Percentiles rank a stretch among this genome's conserved stretches.
Conservation (phyloP, 2,113 vertebrate genomes). For the Myiopsitta monachus region DNA sequence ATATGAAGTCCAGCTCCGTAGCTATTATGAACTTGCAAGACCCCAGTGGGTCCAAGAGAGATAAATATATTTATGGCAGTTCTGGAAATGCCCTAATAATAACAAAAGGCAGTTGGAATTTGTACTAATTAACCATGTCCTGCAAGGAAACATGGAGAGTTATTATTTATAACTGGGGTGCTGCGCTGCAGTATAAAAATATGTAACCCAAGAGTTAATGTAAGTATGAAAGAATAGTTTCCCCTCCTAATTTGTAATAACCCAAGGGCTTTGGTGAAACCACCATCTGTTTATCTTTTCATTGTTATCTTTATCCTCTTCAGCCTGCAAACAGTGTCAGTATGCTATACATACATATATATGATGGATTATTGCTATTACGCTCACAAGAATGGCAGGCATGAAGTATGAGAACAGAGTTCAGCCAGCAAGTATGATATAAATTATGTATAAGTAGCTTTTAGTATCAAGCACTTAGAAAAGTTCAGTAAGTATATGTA, state of each 20-base stretch:
- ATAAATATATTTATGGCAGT: not conserved
- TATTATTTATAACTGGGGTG: not conserved
- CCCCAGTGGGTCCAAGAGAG: not conserved
- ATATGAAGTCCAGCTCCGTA: not conserved
- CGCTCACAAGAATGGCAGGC: not conserved
- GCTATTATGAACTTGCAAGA: not conserved
- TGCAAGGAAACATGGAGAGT: not conserved
- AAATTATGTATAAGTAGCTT: constrained; percentile 53
- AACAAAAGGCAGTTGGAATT: not conserved
- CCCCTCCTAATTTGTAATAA: not conserved
- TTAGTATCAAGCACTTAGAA: not conserved
- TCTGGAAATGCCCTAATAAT: not conserved
- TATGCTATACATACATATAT: not conserved
- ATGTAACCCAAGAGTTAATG: not conserved
- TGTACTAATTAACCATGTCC: not conserved
- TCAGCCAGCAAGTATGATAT: constrained; percentile 25
- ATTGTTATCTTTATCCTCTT: not conserved
- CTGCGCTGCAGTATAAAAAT: not conserved
- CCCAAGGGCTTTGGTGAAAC: not conserved
- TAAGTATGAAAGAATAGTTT: not conserved
- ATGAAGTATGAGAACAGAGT: constrained; percentile 37
- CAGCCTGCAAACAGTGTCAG: not conserved
- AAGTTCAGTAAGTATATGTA: constrained; percentile 9
- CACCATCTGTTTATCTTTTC: not conserved
- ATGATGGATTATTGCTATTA: constrained; percentile 44